Base-by-base conservation (phyloP, 2,888 invertebrate species). In the Parascotia fuliginaria region DNA sequence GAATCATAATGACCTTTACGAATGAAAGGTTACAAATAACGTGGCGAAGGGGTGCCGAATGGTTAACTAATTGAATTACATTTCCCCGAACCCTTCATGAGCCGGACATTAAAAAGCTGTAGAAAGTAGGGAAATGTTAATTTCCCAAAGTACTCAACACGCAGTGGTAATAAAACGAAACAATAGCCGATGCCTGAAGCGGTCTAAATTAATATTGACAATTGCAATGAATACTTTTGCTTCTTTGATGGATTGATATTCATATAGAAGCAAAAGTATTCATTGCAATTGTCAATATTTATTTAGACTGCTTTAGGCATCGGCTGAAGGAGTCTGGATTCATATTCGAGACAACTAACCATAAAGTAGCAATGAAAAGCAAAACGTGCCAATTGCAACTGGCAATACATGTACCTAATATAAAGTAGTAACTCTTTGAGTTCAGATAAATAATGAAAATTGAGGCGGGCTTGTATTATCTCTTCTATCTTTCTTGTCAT, bases 41-140 rank as follows among this genome's bases (percentile, higher is more conserved):
- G 54, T 49, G 44, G 51, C 53, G n/a, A 57, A 65, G 72, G 73
- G 77, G 73, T 70, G 68, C 54, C 55, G 65, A 73, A 68, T 63
- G 63, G 68, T 56, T 58, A 57, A 51, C 55, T 76, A 77, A 79
- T 79, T 75, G 58, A 75, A 77, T 79, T 76, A 73, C 63, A 46
- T 47, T 58, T 54, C 59, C 62, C 66, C 70, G 58, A 67, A 71
- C 70, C 70, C 71, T 60, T 64, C 42, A 43, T 53, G 27, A 38
- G 45, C 37, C 57, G 55, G 63, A 58, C 60, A 48, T 58, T 29
- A 54, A 42, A 56, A 57, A 42, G 43, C 40, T 55, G 53, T 42
- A n/a, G 29, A 54, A 34, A 41, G 24, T 37, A 31, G 32, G 19
- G 42, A 46, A 55, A 48, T 45, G 38, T 50, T 24, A 40, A 55